These are phyloP conservation scores for Drosophila picticornis DNA, from an alignment of 2,888 invertebrate species.

Conservation along the genomic window DNA sequence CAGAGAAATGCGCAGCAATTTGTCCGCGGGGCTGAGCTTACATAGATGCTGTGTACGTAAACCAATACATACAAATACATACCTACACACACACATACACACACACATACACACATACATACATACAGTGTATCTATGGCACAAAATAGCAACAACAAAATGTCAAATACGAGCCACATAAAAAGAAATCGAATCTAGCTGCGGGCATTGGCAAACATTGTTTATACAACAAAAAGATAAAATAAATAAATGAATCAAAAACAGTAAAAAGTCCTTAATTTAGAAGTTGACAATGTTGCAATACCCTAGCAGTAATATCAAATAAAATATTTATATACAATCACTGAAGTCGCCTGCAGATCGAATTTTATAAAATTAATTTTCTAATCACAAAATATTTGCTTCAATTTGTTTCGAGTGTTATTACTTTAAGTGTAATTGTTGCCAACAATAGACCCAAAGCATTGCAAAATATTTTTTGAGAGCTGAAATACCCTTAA, in stretches of 20 bases:
- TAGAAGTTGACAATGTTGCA: neutral
- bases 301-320: constrained; percentile 1
- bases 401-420: neutral
- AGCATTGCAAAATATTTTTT: neutral
- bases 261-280: neutral
- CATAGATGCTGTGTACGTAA: constrained; percentile 4
- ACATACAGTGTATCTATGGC: constrained; percentile 17
- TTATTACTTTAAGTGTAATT: neutral
- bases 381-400: neutral
- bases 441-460: neutral
- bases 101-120: neutral
- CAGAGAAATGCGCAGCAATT: constrained; percentile 39
- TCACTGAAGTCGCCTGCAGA: neutral
- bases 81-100: neutral
- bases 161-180: constrained; percentile 37
- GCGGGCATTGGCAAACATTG: constrained; percentile 46
- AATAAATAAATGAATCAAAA: constrained; percentile 6
- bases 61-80: constrained; percentile 1
- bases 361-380: neutral
- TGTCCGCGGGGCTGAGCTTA: constrained; percentile 35
- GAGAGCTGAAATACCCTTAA: neutral
- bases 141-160: constrained; percentile 44
- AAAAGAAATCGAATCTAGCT: constrained; percentile 52
- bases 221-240: neutral
- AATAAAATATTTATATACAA: neutral